Evolutionary conservation across 1,140 invertebrate genomes (phyloP).

Genomic region (Aphis gossypii): DNA sequence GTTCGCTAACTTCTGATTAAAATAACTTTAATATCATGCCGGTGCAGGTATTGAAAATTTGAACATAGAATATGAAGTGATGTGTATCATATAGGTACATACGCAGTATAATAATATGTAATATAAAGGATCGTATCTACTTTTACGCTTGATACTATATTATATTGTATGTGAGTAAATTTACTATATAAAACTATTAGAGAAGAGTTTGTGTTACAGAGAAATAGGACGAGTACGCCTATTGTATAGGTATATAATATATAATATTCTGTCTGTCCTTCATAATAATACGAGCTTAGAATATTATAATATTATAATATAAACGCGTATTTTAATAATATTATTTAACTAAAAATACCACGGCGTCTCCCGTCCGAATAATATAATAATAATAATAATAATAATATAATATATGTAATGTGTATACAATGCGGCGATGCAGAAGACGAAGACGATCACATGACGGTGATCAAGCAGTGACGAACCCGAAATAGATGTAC

Average conservation of each 20-base stretch:
- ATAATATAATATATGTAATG: neutral
- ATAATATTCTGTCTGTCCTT: too few relatives aligned
- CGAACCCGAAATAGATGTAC: neutral
- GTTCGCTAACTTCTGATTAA: too few relatives aligned
- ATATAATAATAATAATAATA: constrained; percentile 2
- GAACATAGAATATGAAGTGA: too few relatives aligned
- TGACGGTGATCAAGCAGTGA: constrained; percentile 1
- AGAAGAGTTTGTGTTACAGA: neutral
- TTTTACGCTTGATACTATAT: neutral
- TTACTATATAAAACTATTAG: neutral
- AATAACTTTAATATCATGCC: too few relatives aligned
- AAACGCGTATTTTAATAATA: neutral
- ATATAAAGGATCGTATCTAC: neutral
- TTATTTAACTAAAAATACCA: constrained; percentile 5
- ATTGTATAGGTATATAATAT: too few relatives aligned
- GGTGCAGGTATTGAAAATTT: too few relatives aligned
- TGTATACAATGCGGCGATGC: neutral
- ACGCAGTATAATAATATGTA: too few relatives aligned
- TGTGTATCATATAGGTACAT: too few relatives aligned
- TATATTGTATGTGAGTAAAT: neutral
- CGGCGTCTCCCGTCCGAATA: neutral
- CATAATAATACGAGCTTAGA: neutral
- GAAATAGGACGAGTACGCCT: neutral
- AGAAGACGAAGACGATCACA: neutral
- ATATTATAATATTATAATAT: neutral